Percentiles rank a stretch among this genome's conserved stretches.
Conservation (phyloP, 2,888 invertebrate genomes). For the Noctua pronuba region DNA sequence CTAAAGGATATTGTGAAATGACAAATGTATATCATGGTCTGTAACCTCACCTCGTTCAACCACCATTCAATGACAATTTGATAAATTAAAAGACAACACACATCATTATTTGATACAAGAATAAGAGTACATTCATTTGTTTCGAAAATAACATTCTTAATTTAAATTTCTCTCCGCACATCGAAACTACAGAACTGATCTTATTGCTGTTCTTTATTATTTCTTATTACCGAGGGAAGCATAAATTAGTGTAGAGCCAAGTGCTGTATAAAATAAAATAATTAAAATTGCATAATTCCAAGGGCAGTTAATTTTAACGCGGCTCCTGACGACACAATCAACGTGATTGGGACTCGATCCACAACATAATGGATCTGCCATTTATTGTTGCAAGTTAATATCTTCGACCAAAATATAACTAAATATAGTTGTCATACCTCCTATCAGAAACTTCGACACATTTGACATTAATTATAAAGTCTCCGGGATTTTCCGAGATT, state of each 20-base stretch:
- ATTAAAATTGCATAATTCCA: constrained; percentile 5
- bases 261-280: constrained; percentile 15
- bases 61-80: background rate
- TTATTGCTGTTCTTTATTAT: background rate
- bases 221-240: background rate
- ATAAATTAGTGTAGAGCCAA: background rate
- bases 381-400: constrained; percentile 41
- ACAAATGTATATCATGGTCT: too few species aligned
- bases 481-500: background rate
- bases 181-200: background rate
- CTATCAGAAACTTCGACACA: background rate
- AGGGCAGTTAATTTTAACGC: constrained; percentile 41
- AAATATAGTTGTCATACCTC: background rate
- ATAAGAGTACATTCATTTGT: background rate
- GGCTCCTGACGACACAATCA: constrained; percentile 27
- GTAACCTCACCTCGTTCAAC: too few species aligned
- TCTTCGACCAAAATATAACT: background rate
- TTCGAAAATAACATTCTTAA: background rate
- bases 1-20: background rate
- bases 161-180: background rate
- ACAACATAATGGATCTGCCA: constrained; percentile 49
- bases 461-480: background rate
- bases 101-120: background rate
- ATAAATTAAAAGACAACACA: background rate
- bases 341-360: constrained; percentile 64